Evolutionary conservation across 2,888 invertebrate species (phyloP), one percentile per base, ranked within the genome.

Genomic region (Hydroisotoma schaefferi): DNA sequence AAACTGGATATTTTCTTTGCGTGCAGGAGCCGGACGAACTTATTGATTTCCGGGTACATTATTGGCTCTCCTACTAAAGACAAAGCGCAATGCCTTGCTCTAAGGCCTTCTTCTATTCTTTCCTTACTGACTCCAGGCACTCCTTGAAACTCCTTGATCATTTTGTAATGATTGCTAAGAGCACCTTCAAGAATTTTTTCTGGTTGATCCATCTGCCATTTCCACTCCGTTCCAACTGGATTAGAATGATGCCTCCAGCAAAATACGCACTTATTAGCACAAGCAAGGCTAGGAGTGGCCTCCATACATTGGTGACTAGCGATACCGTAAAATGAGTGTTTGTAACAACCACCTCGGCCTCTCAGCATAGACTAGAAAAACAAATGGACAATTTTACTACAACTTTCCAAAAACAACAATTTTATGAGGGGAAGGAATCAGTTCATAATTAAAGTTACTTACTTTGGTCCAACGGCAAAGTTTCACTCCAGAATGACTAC

Each of bases 51-150:
- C 15, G 83, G 82, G 74, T 83, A 83, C 82, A 83, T 83, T 63
- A 83, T 83, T 1, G 83, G 83, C 70, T 83, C 83, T 6, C 83
- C 83, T 3, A 83, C 83, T 18, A 83, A 75, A 2, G 82, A 82
- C 52, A 83, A 74, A 38, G 83, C 83, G 75, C 83, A 83, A 71
- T 83, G 83, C 58, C 52, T 56, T 0, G 78, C 79, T 48, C 73
- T 64, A 70, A 81, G 65, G 8, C 79, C 83, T 74, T 83, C 82
- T 12, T 74, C 74, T 48, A 81, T 74, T 60, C 79, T 75, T 47
- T 80, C 79, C 28, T 76, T 74, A 33, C 76, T 70, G 2, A 83
- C 82, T 27, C 83, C 83, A 8, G 83, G 82, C 23, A 83, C 82
- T 59, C 77, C 78, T 75, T 76, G 76, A 59, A 78, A 79, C 67